Percentiles rank a stretch among this genome's conserved stretches.
Conservation (phyloP, 2,797 vertebrate species). For the Semaprochilodus insignis region DNA sequence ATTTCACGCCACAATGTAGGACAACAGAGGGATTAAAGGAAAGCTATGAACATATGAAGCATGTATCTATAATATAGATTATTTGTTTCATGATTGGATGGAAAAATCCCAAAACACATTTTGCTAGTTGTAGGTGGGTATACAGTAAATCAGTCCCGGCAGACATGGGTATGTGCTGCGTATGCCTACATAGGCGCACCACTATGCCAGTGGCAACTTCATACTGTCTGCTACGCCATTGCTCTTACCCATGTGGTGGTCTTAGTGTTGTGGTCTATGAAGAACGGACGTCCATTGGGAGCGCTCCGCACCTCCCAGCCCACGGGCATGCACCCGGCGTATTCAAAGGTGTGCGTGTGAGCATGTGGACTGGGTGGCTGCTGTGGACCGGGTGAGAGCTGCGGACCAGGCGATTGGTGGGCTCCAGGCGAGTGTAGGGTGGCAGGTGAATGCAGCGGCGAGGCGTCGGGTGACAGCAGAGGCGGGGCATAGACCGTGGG, state of each 20-base stretch:
- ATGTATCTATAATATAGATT: too few species aligned
- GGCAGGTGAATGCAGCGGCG: slow-evolving; percentile 43
- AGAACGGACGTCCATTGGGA: slow-evolving; percentile 91
- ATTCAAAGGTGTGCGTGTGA: slow-evolving; percentile 70
- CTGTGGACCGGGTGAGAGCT: slow-evolving; percentile 1
- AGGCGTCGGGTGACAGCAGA: slow-evolving; percentile 50
- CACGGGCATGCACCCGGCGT: slow-evolving; percentile 78
- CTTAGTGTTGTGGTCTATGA: slow-evolving; percentile 94
- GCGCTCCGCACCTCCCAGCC: slow-evolving; percentile 94
- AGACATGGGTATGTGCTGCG: too few species aligned
- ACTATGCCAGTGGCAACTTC: not conserved
- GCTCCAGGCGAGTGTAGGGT: slow-evolving; percentile 9
- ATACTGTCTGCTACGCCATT: not conserved
- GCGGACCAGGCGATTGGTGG: slow-evolving; percentile 9
- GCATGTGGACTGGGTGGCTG: slow-evolving; percentile 58
- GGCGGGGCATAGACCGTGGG: slow-evolving; percentile 61
- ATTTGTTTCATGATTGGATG: too few species aligned
- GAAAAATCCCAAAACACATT: too few species aligned
- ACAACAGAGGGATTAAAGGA: too few species aligned
- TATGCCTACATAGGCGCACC: too few species aligned
- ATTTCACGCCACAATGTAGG: too few species aligned
- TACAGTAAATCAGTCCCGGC: too few species aligned
- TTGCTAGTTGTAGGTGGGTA: too few species aligned
- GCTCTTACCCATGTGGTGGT: slow-evolving; percentile 91
- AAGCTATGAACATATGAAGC: too few species aligned